phyloP scores from a whole-genome alignment of 2,888 invertebrate genomes.

The Drosophila hamatofila region DNA sequence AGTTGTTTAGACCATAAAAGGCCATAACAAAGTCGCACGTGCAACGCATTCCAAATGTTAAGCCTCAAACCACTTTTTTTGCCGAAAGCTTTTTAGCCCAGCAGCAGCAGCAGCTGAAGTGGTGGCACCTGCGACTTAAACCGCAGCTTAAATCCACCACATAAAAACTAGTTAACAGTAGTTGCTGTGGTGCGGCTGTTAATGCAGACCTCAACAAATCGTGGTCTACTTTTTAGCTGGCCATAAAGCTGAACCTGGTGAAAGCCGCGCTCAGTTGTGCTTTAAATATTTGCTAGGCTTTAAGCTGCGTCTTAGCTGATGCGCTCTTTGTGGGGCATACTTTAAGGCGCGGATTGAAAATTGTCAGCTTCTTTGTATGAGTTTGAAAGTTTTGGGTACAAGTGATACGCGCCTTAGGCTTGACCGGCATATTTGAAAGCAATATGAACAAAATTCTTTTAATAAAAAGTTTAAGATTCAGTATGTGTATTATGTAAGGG shows the following conservation, averaged over 20 bases:
- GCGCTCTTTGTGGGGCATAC: not conserved
- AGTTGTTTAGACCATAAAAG: conserved; percentile 63
- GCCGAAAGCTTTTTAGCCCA: conserved; percentile 32
- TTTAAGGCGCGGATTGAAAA: conserved; percentile 12
- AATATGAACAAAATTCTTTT: too few species aligned
- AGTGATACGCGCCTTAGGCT: not conserved
- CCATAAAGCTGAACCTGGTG: conserved; percentile 1
- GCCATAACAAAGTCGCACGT: conserved; percentile 49
- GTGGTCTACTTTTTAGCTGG: conserved; percentile 35
- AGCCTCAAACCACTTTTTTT: conserved; percentile 21
- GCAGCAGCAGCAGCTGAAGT: conserved; percentile 7
- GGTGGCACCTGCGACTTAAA: conserved; percentile 24
- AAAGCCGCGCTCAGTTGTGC: conserved; percentile 22
- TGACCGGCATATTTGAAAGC: not conserved
- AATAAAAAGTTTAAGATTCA: too few species aligned
- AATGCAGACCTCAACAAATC: not conserved
- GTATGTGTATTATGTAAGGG: too few species aligned
- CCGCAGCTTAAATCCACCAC: conserved; percentile 18
- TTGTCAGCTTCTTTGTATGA: conserved; percentile 18
- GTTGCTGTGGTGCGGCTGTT: not conserved
- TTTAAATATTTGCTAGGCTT: conserved; percentile 8
- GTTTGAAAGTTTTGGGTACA: too few species aligned
- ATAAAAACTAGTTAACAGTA: conserved; percentile 8
- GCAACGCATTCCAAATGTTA: conserved; percentile 42
- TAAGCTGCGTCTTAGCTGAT: conserved; percentile 4